Percentiles rank a stretch among this genome's conserved stretches.
Conservation (phyloP, 2,888 invertebrate species). For the Agelastica alni region DNA sequence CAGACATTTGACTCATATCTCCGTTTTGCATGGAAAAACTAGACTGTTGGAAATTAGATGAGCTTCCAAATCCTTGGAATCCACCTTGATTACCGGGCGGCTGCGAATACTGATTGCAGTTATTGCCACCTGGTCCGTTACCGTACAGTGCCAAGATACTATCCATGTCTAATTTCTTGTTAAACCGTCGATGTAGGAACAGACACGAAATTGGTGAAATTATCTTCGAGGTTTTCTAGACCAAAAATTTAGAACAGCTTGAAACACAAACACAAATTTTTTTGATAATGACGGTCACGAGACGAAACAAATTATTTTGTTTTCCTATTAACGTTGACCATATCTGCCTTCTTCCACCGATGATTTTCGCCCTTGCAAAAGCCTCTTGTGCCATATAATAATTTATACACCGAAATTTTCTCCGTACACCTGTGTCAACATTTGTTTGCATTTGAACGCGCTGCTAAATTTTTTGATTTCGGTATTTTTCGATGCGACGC, state of each 20-base stretch:
- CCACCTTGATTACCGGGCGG: slow-evolving; percentile 24
- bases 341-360: no score
- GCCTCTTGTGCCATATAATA: no score
- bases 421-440: no score
- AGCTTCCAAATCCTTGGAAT: slow-evolving; percentile 36
- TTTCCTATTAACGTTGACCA: no score
- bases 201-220: slow-evolving; percentile 75
- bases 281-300: not conserved
- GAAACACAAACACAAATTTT: slow-evolving; percentile 6
- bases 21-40: slow-evolving; percentile 31
- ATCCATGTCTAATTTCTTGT: slow-evolving; percentile 73
- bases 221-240: slow-evolving; percentile 64
- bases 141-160: slow-evolving; percentile 92
- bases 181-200: slow-evolving; percentile 55
- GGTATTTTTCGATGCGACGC: no score
- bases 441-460: no score
- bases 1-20: slow-evolving; percentile 12
- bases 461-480: no score
- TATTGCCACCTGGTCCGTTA: slow-evolving; percentile 59
- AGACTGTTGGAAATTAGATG: not conserved
- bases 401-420: no score
- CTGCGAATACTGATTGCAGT: slow-evolving; percentile 38
- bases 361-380: no score
- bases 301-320: no score
- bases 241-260: slow-evolving; percentile 32